Evolutionary conservation across 2,888 invertebrate genomes (phyloP), one percentile per base, ranked within the genome.

Genomic region (Diarsia brunnea): DNA sequence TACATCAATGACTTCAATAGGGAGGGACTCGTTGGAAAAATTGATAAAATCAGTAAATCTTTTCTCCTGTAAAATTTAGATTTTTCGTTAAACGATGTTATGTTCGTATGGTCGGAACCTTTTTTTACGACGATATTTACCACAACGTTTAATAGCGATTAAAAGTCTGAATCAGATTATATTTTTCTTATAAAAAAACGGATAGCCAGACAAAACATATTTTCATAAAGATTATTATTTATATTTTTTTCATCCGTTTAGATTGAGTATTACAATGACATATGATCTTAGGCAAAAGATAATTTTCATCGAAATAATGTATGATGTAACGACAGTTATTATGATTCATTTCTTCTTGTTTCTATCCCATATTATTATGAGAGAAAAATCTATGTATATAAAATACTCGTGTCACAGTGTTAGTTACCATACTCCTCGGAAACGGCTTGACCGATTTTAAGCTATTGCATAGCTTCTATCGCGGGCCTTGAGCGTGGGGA

Each of bases 271-370:
- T 82, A 75, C 75, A 74, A 72, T 87, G 86, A 86, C 86, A 81
- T 78, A 66, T 79, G 84, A 88, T 53, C 86, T 83, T 87, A 76
- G 73, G 75, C 60, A 69, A 27, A 58, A 78, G 86, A 88, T 87
- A 86, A 86, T 60, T 70, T 73, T 71, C 24, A 82, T 69, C 79
- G 27, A 86, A 83, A 78, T 70, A 68, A 55, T 38, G 61, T 69
- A 87, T 87, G 86, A 87, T 87, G 88, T 88, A 87, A 87, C 45
- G 53, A 38, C 45, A 64, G 45, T 49, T 47, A 71, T 14, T 65
- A 71, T 8, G 63, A 68, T 38, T 51, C 14, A 65, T 85, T 82
- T 82, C 64, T 81, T 73, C 43, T 70, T 68, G 76, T 67, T 69
- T 72, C 75, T 75, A 67, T 65, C 11, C 2, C 11, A 73, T 61